A percentile compares a stretch with the other conserved stretches of the same genome.
Evolutionary conservation across 2,888 invertebrate genomes (phyloP).

Genomic region (Caenorhabditis auriculariae): DNA sequence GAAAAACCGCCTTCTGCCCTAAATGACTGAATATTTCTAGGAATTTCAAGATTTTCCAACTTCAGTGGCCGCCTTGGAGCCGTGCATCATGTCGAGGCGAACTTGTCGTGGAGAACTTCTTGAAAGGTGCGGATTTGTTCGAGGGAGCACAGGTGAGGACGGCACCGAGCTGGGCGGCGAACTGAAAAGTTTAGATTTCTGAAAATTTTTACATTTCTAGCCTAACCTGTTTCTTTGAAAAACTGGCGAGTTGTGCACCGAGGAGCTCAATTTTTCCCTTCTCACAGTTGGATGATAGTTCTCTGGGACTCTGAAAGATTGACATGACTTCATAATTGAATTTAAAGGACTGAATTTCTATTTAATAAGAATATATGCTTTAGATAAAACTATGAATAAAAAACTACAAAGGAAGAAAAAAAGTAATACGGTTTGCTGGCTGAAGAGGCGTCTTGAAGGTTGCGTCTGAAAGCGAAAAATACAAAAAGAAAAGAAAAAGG

Average conservation of each 20-base stretch:
- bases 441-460: no score
- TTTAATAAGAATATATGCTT: no score
- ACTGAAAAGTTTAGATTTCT: not conserved
- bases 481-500: no score
- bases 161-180: not conserved
- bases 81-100: constrained; percentile 1
- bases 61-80: not conserved
- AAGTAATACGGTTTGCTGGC: no score
- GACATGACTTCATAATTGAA: no score
- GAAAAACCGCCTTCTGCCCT: constrained; percentile 1
- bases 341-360: no score
- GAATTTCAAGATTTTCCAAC: not conserved
- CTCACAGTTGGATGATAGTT: constrained; percentile 2
- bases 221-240: not conserved
- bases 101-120: not conserved
- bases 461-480: no score
- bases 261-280: constrained; percentile 3
- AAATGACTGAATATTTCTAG: not conserved
- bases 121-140: not conserved
- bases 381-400: no score
- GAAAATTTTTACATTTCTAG: not conserved
- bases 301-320: not conserved
- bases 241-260: constrained; percentile 2
- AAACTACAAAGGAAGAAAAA: no score
- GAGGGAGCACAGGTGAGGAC: not conserved